A percentile compares a stretch with the other conserved stretches of the same genome.
These are phyloP conservation scores for Cetoscarus ocellatus DNA, from an alignment of 2,797 vertebrate species.

Conservation along the genomic window DNA sequence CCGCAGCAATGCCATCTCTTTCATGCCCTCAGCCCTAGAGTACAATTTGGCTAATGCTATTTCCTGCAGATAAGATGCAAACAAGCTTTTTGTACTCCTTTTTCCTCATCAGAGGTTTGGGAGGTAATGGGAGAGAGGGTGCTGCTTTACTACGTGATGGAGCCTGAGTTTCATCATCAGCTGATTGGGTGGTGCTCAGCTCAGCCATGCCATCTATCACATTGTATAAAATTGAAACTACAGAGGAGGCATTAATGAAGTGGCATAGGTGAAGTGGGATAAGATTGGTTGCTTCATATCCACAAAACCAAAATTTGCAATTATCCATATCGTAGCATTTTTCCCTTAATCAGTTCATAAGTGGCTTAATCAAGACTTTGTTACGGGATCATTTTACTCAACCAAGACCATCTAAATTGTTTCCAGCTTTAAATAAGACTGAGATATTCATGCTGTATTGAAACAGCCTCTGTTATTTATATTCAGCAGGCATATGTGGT, in stretches of 20 bases:
- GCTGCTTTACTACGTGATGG: slow-evolving; percentile 27
- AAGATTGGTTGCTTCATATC: slow-evolving; percentile 32
- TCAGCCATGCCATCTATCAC: not conserved
- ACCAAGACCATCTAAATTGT: slow-evolving; percentile 82
- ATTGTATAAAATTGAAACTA: slow-evolving; percentile 6
- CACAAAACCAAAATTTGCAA: slow-evolving; percentile 19
- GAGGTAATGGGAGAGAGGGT: slow-evolving; percentile 46
- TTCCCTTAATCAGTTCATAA: slow-evolving; percentile 66
- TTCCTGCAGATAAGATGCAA: slow-evolving; percentile 87
- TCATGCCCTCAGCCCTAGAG: slow-evolving; percentile 82
- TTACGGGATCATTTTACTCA: slow-evolving; percentile 80
- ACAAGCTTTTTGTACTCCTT: slow-evolving; percentile 74
- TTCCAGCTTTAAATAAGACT: slow-evolving; percentile 81
- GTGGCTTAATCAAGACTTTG: slow-evolving; percentile 77
- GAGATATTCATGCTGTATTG: slow-evolving; percentile 71
- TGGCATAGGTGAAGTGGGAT: slow-evolving; percentile 25
- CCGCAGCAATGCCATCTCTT: slow-evolving; percentile 77
- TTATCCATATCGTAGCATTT: slow-evolving; percentile 57
- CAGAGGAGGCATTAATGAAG: slow-evolving; percentile 15
- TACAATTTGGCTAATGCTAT: slow-evolving; percentile 83
- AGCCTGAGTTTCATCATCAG: slow-evolving; percentile 54
- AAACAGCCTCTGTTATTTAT: slow-evolving; percentile 38
- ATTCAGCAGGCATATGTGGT: slow-evolving; percentile 20
- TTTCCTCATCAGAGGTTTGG: slow-evolving; percentile 61
- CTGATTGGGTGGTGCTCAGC: slow-evolving; percentile 19